These are phyloP conservation scores for Spea bombifrons DNA, from an alignment of 2,113 vertebrate genomes.

Conservation along the genomic window DNA sequence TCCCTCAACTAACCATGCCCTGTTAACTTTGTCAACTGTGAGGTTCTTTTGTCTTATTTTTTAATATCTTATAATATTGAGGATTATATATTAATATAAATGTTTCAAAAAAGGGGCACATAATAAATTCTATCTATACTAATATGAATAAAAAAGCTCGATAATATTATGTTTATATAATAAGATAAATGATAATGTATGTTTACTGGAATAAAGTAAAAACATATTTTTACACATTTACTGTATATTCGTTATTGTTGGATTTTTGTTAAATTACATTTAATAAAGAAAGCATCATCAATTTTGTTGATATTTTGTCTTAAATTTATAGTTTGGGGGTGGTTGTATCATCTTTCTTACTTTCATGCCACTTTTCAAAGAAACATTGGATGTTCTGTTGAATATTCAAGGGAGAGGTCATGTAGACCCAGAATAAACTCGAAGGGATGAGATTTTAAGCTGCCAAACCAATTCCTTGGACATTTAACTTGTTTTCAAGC, in stretches of 20 bases:
- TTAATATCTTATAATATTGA: too few species aligned
- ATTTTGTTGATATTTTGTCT: constrained; percentile 64
- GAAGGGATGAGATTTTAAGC: constrained; percentile 38
- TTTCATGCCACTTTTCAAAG: constrained; percentile 2
- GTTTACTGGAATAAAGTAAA: neutral
- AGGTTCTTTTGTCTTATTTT: too few species aligned
- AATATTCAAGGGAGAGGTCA: constrained; percentile 49
- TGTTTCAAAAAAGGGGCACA: too few species aligned
- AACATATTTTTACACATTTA: too few species aligned
- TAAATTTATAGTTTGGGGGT: constrained; percentile 44
- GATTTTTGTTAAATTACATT: constrained; percentile 53
- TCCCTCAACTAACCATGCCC: too few species aligned
- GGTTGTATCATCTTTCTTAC: neutral
- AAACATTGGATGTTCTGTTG: constrained; percentile 14
- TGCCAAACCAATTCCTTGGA: constrained; percentile 45
- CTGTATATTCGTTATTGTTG: too few species aligned
- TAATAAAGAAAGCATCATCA: constrained; percentile 67
- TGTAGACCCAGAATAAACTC: constrained; percentile 29
- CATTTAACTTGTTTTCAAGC: constrained; percentile 28
- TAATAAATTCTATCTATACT: too few species aligned
- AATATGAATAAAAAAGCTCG: too few species aligned
- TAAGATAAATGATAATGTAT: neutral
- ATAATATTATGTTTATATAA: too few species aligned
- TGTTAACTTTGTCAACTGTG: too few species aligned
- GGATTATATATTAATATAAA: too few species aligned